phyloP scores from a whole-genome alignment of 1,140 invertebrate genomes.

The Atta texana region DNA sequence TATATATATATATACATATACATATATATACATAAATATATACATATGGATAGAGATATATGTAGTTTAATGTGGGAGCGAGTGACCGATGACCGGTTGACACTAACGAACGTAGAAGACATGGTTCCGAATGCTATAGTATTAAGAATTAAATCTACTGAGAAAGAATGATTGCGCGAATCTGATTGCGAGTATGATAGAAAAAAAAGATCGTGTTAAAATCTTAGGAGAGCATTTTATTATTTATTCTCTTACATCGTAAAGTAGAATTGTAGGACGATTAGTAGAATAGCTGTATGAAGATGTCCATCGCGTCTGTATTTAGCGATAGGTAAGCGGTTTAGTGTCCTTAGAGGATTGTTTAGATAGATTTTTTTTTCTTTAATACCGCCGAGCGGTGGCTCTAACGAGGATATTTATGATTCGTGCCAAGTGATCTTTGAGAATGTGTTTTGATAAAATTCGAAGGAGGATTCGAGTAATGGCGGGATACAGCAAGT shows the following conservation, averaged over 20 bases:
- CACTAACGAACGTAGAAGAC: conserved; percentile 19
- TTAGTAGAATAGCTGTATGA: conserved; percentile 79
- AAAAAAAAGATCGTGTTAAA: conserved; percentile 61
- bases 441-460: conserved; percentile 52
- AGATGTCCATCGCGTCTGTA: conserved; percentile 82
- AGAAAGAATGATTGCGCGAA: conserved; percentile 50
- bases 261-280: conserved; percentile 77
- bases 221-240: conserved; percentile 81
- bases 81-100: conserved; percentile 23
- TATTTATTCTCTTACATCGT: conserved; percentile 86
- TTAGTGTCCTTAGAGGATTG: conserved; percentile 82
- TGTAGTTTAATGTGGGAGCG: conserved; percentile 50
- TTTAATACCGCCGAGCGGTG: conserved; percentile 78
- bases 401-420: conserved; percentile 79
- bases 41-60: conserved; percentile 52
- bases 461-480: conserved; percentile 23
- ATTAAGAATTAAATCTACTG: conserved; percentile 26
- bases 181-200: conserved; percentile 43
- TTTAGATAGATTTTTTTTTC: conserved; percentile 81
- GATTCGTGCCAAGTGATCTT: conserved; percentile 80
- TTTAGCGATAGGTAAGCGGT: conserved; percentile 82
- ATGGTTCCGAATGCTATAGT: conserved; percentile 35
- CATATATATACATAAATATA: conserved; percentile 57
- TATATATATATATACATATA: conserved; percentile 32
- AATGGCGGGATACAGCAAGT: conserved; percentile 23